phyloP scores from a whole-genome alignment of 2,888 invertebrate species.

The Parnassius smintheus region DNA sequence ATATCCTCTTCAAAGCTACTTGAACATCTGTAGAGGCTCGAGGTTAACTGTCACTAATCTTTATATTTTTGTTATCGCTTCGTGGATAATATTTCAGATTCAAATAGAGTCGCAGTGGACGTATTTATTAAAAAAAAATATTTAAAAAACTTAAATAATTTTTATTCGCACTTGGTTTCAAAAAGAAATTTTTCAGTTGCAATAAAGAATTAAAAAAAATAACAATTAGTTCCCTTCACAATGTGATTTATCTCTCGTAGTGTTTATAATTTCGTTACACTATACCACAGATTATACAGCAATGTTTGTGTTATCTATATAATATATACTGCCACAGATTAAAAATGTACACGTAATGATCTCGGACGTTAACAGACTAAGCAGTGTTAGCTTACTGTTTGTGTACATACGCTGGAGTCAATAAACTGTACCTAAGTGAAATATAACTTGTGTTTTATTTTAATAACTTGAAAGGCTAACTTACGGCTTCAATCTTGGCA shows the following conservation, averaged over 20 bases:
- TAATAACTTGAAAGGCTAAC: not conserved
- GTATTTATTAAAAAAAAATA: too few species aligned
- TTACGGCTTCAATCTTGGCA: too few species aligned
- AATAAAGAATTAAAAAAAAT: too few species aligned
- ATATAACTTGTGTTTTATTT: conserved; percentile 30
- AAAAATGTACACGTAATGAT: conserved; percentile 33
- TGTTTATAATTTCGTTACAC: conserved; percentile 24
- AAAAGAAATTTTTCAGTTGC: too few species aligned
- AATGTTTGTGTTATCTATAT: conserved; percentile 23
- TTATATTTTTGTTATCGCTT: too few species aligned
- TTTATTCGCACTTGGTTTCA: too few species aligned
- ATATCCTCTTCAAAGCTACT: too few species aligned
- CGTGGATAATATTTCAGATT: too few species aligned
- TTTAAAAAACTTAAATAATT: too few species aligned
- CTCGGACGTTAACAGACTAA: conserved; percentile 36
- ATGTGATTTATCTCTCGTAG: conserved; percentile 16
- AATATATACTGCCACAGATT: conserved; percentile 25
- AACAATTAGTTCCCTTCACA: not conserved
- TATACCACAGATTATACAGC: conserved; percentile 23
- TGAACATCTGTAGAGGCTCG: too few species aligned
- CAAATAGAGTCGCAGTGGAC: too few species aligned
- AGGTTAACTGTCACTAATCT: too few species aligned
- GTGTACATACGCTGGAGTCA: conserved; percentile 63
- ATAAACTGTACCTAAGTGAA: conserved; percentile 54
- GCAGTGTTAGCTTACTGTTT: conserved; percentile 49